Evolutionary conservation across 2,888 invertebrate species (phyloP), one percentile per base, ranked within the genome.

Genomic region (Erebia ligea): DNA sequence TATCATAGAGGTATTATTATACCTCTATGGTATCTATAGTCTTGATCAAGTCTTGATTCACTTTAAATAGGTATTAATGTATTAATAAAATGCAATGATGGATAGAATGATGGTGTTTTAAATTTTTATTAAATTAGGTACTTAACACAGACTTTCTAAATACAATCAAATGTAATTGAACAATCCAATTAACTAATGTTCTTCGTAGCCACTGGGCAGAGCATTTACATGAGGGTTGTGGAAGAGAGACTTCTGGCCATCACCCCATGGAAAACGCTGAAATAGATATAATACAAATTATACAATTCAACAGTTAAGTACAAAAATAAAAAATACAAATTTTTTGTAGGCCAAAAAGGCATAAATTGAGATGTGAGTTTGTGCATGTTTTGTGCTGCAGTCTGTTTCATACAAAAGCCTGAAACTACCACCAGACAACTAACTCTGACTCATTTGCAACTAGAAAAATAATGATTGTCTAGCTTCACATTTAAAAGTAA

Each of bases 251-350:
- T 96, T 96, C 88, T 96, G 96, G 75, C 98, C 98, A 83, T 98
- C 98, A 78, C 98, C 98, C 98, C 98, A 98, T 69, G 98, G 98
- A 94, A 98, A 98, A 77, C 96, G 95, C 96, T 96, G 92, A 56
- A 93, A 93, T 48, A 58, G 50, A 67, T 48, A 69, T 61, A 6
- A 11, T 68, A 34, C 15, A n/a, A 9, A 15, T 25, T 4, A 50
- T 50, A 50, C 15, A n/a, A 11, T 21, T 5, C 21, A 5, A 45
- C 17, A 19, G 13, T 5, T 17, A 62, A 19, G 19, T 9, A 15
- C 15, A 59, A n/a, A 34, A 34, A 34, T 34, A 1, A 34, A 34
- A 34, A 34, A 34, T 34, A 34, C 34, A 34, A 34, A 34, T 34
- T 34, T 25, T 25, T 2, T 25, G 25, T 2, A 34, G 34, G 34